These are phyloP conservation scores for Sebastiscus tertius DNA, from an alignment of 2,797 vertebrate genomes.

Conservation along the genomic window DNA sequence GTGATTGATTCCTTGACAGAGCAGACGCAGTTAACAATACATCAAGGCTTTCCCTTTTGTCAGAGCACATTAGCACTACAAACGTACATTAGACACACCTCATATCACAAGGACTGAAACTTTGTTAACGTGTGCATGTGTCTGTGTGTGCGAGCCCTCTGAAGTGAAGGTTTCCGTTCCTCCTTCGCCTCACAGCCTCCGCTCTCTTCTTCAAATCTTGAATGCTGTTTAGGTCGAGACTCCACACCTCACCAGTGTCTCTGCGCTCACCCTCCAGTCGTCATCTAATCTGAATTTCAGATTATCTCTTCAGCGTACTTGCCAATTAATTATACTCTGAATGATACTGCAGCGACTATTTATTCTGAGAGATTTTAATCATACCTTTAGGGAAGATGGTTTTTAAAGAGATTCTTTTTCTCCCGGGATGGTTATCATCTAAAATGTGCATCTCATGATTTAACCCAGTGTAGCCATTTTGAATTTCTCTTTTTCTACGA, in stretches of 20 bases:
- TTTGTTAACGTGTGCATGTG: neutral
- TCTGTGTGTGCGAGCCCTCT: neutral
- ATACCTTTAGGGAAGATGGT: slow-evolving; percentile 62
- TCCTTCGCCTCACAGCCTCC: slow-evolving; percentile 1
- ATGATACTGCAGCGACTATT: slow-evolving; percentile 58
- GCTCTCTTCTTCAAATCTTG: slow-evolving; percentile 37
- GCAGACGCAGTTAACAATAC: slow-evolving; percentile 26
- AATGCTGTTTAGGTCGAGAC: slow-evolving; percentile 40
- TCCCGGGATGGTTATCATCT: slow-evolving; percentile 51
- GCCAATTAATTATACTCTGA: slow-evolving; percentile 64
- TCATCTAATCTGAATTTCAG: slow-evolving; percentile 61
- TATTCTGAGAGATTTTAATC: slow-evolving; percentile 67
- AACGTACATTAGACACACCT: slow-evolving; percentile 1
- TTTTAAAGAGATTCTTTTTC: slow-evolving; percentile 45
- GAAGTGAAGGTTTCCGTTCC: slow-evolving; percentile 26
- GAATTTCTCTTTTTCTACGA: slow-evolving; percentile 36
- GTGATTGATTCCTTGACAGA: slow-evolving; percentile 49
- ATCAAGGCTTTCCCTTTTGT: slow-evolving; percentile 30
- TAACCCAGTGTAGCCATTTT: slow-evolving; percentile 57
- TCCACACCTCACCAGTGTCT: slow-evolving; percentile 46
- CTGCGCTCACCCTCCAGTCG: slow-evolving; percentile 47
- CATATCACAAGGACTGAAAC: slow-evolving; percentile 14
- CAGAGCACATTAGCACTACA: slow-evolving; percentile 36
- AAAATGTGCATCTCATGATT: slow-evolving; percentile 65
- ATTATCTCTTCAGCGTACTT: slow-evolving; percentile 52